Evolutionary conservation across 2,113 vertebrate species (phyloP).

Genomic region (Seriola rivoliana): DNA sequence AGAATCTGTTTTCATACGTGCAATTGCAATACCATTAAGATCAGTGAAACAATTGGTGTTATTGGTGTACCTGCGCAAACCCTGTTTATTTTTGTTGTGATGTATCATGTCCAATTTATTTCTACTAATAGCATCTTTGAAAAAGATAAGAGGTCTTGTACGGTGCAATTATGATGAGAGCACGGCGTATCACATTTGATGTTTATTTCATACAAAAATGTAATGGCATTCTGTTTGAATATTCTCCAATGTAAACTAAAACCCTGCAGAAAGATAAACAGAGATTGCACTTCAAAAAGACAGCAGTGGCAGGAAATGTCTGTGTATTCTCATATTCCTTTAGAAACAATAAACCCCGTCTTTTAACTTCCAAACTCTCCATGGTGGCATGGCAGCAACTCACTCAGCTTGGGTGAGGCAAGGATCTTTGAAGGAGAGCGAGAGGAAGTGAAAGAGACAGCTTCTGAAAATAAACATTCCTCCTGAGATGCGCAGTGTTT

Average conservation of each 20-base stretch:
- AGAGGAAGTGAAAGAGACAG: conserved; percentile 68
- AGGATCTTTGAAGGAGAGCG: conserved; percentile 74
- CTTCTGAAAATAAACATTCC: conserved; percentile 78
- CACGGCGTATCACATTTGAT: conserved; percentile 43
- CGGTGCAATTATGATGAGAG: conserved; percentile 56
- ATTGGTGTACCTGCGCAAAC: conserved; percentile 28
- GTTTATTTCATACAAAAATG: conserved; percentile 57
- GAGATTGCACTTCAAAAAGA: conserved; percentile 74
- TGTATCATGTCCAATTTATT: conserved; percentile 49
- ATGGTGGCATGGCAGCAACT: conserved; percentile 61
- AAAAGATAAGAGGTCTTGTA: conserved; percentile 39
- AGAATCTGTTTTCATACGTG: conserved; percentile 12
- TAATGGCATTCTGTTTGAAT: conserved; percentile 59
- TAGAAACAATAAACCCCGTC: conserved; percentile 78
- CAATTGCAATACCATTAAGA: conserved; percentile 33
- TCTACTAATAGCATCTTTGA: conserved; percentile 54
- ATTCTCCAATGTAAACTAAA: conserved; percentile 73
- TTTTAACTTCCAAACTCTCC: conserved; percentile 78
- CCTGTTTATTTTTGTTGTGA: conserved; percentile 17
- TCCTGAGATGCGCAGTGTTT: conserved; percentile 69
- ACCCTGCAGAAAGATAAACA: conserved; percentile 74
- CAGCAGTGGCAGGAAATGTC: conserved; percentile 66
- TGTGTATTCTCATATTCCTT: conserved; percentile 73
- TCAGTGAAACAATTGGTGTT: conserved; percentile 27
- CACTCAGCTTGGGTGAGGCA: conserved; percentile 62